Evolutionary conservation across 30 jellyfish, hydroid and myxozoan species (phyloP).

Genomic region (Calvadosia cruxmelitensis): DNA sequence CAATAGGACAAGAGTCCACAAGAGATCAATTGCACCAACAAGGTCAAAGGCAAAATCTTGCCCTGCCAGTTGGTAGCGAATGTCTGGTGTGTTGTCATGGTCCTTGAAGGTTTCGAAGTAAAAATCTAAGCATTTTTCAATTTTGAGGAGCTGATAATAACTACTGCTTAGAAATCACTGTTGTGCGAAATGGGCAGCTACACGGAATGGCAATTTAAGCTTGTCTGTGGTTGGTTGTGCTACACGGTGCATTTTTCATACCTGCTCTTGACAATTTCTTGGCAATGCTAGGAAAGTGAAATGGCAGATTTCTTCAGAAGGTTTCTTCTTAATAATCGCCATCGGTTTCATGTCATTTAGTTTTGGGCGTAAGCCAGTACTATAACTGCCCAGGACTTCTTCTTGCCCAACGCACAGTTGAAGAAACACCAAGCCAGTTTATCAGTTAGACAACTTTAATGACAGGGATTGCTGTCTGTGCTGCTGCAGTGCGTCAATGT

Average conservation of each 20-base stretch:
- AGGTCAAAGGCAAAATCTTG: conserved; percentile 10
- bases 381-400: no score
- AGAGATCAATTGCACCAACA: conserved; percentile 4
- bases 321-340: no score
- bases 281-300: no score
- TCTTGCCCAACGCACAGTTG: no score
- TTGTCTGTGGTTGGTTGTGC: conserved; percentile 9
- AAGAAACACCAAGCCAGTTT: no score
- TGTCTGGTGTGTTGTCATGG: background rate
- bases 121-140: conserved; percentile 5
- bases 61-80: conserved; percentile 10
- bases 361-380: no score
- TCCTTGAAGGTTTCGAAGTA: conserved; percentile 9
- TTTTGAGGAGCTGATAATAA: conserved; percentile 4
- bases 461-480: no score
- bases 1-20: conserved; percentile 10
- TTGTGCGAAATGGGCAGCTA: conserved; percentile 4
- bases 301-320: no score
- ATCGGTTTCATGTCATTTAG: no score
- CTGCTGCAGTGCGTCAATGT: no score
- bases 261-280: no score
- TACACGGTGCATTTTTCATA: conserved; percentile 15
- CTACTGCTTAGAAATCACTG: conserved; percentile 16
- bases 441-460: no score
- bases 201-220: conserved; percentile 5